phyloP scores from a whole-genome alignment of 2,888 invertebrate genomes.

The Plebejus melissa region DNA sequence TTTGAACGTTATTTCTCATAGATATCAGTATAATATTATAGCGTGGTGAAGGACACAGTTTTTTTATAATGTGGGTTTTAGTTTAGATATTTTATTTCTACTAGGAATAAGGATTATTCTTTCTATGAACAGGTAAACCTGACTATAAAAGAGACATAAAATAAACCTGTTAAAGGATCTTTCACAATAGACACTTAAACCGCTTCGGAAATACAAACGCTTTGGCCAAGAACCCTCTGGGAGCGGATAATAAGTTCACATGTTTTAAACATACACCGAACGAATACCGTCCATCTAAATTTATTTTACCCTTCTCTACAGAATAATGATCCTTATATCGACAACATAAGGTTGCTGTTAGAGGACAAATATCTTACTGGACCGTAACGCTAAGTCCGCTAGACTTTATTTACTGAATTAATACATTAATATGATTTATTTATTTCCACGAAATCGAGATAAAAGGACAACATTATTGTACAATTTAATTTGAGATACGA shows the following conservation, averaged over 20 bases:
- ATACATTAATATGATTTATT: conserved; percentile 4
- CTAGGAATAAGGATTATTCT: neutral
- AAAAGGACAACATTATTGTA: neutral
- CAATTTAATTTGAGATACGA: neutral
- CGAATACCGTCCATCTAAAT: neutral
- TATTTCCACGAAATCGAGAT: neutral
- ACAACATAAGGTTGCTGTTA: neutral
- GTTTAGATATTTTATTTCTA: neutral
- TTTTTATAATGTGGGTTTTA: too few species aligned
- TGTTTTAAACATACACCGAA: conserved; percentile 4
- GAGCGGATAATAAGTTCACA: neutral
- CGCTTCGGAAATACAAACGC: neutral
- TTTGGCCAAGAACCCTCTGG: neutral
- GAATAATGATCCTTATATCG: neutral
- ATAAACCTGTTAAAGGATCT: neutral
- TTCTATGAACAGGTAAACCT: neutral
- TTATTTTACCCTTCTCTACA: neutral
- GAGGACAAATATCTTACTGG: neutral
- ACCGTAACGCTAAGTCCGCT: neutral
- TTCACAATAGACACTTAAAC: neutral
- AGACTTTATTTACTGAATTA: conserved; percentile 1
- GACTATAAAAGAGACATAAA: neutral
- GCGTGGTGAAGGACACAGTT: too few species aligned
- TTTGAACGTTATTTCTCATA: too few species aligned
- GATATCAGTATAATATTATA: too few species aligned